Base-by-base conservation (phyloP, 2,888 invertebrate species). In the Amphipoea oculea region DNA sequence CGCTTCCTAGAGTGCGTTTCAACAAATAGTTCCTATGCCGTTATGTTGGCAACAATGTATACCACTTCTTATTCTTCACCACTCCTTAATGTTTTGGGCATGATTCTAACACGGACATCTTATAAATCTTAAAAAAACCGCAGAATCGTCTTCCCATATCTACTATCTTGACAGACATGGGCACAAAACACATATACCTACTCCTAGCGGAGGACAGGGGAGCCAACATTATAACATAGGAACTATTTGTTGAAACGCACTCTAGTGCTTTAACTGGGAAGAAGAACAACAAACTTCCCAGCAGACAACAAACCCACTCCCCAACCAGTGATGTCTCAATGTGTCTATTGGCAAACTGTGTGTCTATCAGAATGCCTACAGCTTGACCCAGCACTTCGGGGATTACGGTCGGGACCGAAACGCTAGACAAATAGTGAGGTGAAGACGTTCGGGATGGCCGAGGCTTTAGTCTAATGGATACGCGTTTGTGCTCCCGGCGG, bases 391-490 rank as follows among this genome's bases (percentile, higher is more conserved):
- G 67, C 65, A 67, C 45, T 73, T 42, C 1, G 54, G 63, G 60
- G 78, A 73, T 82, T 80, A 77, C 42, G 9, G 68, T 7, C 68
- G 17, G 66, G 62, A 72, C 65, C 62, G 76, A 72, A 76, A 85
- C 78, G 65, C 14, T 69, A 68, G 70, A 85, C 78, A 85, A 84
- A 84, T 85, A 82, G 82, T 73, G 82, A 85, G 78, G 75, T 78
- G 78, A 76, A 78, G 84, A 78, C 78, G 70, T 74, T 78, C 71
- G 70, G 74, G 62, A 76, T 82, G 76, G 76, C 29, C 36, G 29
- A 6, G 73, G 73, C 70, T 70, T 63, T 65, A 62, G 57, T 29
- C 73, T 84, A 85, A 84, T 82, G 82, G 82, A 69, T 67, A 78
- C 67, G 72, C 63, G 77, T 78, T 75, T 63, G 77, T 45, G 65